A percentile compares a stretch with the other conserved stretches of the same genome.
phyloP scores from a whole-genome alignment of 2,888 invertebrate genomes.

The Drosophila parthenogenetica region DNA sequence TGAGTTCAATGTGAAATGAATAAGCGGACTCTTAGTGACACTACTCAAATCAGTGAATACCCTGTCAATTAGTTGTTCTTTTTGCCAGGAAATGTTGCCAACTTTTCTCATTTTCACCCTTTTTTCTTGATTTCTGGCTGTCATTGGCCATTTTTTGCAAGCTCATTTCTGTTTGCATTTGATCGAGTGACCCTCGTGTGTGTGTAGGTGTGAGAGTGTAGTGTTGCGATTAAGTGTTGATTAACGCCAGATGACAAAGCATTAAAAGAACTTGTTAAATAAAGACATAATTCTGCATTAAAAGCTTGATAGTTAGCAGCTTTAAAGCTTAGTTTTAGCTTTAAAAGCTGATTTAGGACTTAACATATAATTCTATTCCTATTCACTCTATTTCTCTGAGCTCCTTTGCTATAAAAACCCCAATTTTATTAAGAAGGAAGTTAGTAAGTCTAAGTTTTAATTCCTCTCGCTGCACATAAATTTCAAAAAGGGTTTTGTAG shows the following conservation, averaged over 20 bases:
- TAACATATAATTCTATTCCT: too few relatives aligned
- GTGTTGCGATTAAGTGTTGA: conserved; percentile 29
- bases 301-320: neutral
- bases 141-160: conserved; percentile 12
- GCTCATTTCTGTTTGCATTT: conserved; percentile 44
- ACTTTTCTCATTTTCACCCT: neutral
- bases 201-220: conserved; percentile 1
- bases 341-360: too few relatives aligned
- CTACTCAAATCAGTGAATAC: conserved; percentile 10
- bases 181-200: conserved; percentile 46
- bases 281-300: neutral
- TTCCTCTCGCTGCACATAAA: neutral
- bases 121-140: neutral
- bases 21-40: conserved; percentile 10
- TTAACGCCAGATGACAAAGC: conserved; percentile 30
- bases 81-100: conserved; percentile 29
- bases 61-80: conserved; percentile 53
- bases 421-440: too few relatives aligned
- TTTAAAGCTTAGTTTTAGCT: too few relatives aligned
- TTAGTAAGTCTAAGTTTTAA: neutral
- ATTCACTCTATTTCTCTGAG: too few relatives aligned
- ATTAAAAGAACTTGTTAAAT: neutral
- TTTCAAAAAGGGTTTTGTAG: neutral
- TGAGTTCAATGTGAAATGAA: conserved; percentile 12
- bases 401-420: too few relatives aligned